These are phyloP conservation scores for Lepidochitona cinerea DNA, from an alignment of 2,888 invertebrate species.

Conservation along the genomic window DNA sequence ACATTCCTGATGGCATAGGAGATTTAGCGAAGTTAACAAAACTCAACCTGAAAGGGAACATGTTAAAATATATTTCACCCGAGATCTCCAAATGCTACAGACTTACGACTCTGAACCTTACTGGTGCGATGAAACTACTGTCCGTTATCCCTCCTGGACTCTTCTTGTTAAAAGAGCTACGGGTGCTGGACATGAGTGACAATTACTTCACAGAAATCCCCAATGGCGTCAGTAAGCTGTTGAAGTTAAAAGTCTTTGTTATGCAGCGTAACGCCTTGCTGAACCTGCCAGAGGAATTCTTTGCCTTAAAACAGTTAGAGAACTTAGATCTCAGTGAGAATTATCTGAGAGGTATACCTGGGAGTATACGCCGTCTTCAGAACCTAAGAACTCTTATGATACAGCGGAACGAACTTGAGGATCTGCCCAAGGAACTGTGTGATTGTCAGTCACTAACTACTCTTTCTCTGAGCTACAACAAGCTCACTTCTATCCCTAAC, in stretches of 20 bases:
- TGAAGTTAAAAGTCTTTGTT: slow-evolving; percentile 47
- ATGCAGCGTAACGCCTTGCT: slow-evolving; percentile 59
- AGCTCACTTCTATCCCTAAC: slow-evolving; percentile 44
- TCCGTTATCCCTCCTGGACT: slow-evolving; percentile 53
- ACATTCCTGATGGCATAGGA: slow-evolving; percentile 55
- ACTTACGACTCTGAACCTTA: slow-evolving; percentile 50
- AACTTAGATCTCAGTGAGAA: slow-evolving; percentile 57
- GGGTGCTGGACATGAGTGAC: slow-evolving; percentile 52
- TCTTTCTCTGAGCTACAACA: slow-evolving; percentile 40
- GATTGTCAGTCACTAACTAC: slow-evolving; percentile 37
- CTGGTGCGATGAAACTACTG: slow-evolving; percentile 55
- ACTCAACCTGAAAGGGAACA: slow-evolving; percentile 57
- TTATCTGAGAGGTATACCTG: slow-evolving; percentile 51
- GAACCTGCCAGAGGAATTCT: slow-evolving; percentile 53
- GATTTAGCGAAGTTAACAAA: slow-evolving; percentile 48
- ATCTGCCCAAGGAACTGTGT: slow-evolving; percentile 33
- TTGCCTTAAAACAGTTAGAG: slow-evolving; percentile 48
- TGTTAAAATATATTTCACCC: slow-evolving; percentile 48
- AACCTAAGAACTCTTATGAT: slow-evolving; percentile 26
- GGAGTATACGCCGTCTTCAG: slow-evolving; percentile 40
- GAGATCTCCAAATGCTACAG: slow-evolving; percentile 50
- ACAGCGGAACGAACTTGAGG: neutral
- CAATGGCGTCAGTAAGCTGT: slow-evolving; percentile 45
- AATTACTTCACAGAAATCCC: slow-evolving; percentile 62
- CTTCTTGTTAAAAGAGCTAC: slow-evolving; percentile 47